Conservation (phyloP, 2,797 vertebrate genomes). For the Pygocentrus nattereri region DNA sequence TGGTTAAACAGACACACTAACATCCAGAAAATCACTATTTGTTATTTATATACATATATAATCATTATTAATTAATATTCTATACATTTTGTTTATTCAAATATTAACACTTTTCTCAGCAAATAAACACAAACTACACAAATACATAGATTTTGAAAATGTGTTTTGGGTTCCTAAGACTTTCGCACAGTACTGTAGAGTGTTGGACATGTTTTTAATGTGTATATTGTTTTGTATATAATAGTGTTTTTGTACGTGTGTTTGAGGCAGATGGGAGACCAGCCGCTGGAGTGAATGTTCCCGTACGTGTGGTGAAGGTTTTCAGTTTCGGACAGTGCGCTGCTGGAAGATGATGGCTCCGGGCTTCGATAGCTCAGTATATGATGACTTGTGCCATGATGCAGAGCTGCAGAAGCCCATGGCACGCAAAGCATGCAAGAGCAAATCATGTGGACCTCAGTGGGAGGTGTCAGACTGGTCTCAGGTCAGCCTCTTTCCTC, state of each 20-base stretch:
- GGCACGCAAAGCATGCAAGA: constrained; percentile 85
- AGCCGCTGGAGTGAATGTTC: constrained; percentile 90
- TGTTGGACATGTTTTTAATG: too few relatives aligned
- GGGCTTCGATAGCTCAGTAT: constrained; percentile 90
- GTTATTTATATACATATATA: too few relatives aligned
- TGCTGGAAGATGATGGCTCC: constrained; percentile 94
- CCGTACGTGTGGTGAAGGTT: constrained; percentile 85
- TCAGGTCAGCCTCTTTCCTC: constrained; percentile 74
- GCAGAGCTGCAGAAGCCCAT: constrained; percentile 85
- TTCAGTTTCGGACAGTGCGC: constrained; percentile 87
- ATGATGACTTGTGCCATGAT: constrained; percentile 85
- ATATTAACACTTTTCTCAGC: too few relatives aligned
- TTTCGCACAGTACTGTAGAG: too few relatives aligned
- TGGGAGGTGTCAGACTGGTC: constrained; percentile 89
- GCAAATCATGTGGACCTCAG: constrained; percentile 89
- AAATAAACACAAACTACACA: too few relatives aligned
- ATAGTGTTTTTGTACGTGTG: background rate
- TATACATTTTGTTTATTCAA: too few relatives aligned
- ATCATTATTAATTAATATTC: too few relatives aligned
- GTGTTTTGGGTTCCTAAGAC: too few relatives aligned
- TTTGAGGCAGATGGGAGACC: constrained; percentile 86
- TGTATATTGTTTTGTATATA: too few relatives aligned
- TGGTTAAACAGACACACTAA: too few relatives aligned
- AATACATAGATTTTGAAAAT: too few relatives aligned
- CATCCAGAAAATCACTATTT: too few relatives aligned